A percentile compares a stretch with the other conserved stretches of the same genome.
These are phyloP conservation scores for Gnatocerus cornutus DNA, from an alignment of 2,888 invertebrate species.

Conservation along the genomic window DNA sequence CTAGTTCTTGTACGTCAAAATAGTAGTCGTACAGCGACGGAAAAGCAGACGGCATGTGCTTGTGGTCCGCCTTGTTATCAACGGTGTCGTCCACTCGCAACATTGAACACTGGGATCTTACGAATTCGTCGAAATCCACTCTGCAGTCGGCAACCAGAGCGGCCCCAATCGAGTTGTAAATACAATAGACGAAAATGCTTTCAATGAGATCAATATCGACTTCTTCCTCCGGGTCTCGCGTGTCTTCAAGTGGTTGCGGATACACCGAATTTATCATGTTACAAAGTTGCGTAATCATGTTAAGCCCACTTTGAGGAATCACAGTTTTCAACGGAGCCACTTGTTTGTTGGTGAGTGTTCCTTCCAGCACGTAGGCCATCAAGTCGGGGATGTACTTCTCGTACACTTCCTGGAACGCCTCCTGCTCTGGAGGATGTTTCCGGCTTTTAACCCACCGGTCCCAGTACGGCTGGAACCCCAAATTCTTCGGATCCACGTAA, in stretches of 20 bases:
- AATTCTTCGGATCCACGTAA: constrained; percentile 92
- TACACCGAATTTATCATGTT: constrained; percentile 84
- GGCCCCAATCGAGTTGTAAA: constrained; percentile 91
- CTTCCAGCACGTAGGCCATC: constrained; percentile 81
- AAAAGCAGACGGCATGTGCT: constrained; percentile 82
- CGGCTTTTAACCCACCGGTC: constrained; percentile 82
- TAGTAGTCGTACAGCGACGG: constrained; percentile 88
- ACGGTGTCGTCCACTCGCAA: constrained; percentile 79
- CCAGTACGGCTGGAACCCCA: constrained; percentile 92
- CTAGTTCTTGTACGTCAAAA: constrained; percentile 77
- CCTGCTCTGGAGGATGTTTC: constrained; percentile 71
- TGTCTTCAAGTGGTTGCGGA: constrained; percentile 70
- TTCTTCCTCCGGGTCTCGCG: constrained; percentile 71
- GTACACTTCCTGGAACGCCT: constrained; percentile 75
- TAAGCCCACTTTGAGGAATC: constrained; percentile 88
- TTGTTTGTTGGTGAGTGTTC: constrained; percentile 81
- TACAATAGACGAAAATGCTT: constrained; percentile 81
- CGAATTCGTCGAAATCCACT: constrained; percentile 83
- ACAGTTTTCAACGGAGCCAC: constrained; percentile 85
- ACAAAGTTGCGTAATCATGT: constrained; percentile 90
- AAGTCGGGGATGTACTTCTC: constrained; percentile 84
- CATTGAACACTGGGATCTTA: constrained; percentile 79
- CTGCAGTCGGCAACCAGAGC: constrained; percentile 81
- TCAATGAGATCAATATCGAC: constrained; percentile 78
- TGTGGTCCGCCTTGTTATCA: constrained; percentile 79